Percentiles rank a stretch among this genome's conserved stretches.
Evolutionary conservation across 1,140 invertebrate genomes (phyloP).

Genomic region (Lordiphosa mommai): DNA sequence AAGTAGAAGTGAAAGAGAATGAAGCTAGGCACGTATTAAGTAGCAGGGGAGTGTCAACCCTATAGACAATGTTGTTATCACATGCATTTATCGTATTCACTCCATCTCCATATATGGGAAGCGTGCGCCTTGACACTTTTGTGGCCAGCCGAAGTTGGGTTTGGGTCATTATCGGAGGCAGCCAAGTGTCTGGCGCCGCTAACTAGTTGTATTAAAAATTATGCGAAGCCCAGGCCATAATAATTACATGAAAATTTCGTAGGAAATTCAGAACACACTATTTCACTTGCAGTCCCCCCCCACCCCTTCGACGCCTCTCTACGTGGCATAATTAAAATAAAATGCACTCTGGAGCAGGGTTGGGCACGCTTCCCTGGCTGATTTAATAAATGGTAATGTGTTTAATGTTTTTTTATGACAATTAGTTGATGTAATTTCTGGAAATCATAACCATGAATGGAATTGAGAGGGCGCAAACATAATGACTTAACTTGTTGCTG

Average conservation of each 20-base stretch:
- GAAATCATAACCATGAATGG: constrained; percentile 62
- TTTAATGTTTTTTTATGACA: constrained; percentile 65
- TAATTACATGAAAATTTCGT: constrained; percentile 69
- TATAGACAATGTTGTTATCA: constrained; percentile 32
- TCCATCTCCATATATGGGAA: constrained; percentile 10
- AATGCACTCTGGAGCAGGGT: constrained; percentile 27
- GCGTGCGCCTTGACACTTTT: constrained; percentile 26
- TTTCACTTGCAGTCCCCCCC: not conserved
- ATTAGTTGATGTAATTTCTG: constrained; percentile 72
- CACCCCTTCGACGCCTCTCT: constrained; percentile 31
- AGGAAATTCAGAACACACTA: constrained; percentile 57
- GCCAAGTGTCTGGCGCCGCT: constrained; percentile 48
- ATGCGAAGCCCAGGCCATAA: constrained; percentile 37
- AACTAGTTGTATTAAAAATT: constrained; percentile 31
- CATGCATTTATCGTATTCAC: constrained; percentile 28
- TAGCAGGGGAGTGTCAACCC: constrained; percentile 31
- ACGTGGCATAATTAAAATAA: constrained; percentile 68
- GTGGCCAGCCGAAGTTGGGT: constrained; percentile 17
- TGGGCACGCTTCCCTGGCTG: constrained; percentile 60
- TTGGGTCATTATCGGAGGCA: constrained; percentile 32
- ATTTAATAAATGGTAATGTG: constrained; percentile 70
- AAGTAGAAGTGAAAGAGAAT: constrained; percentile 24
- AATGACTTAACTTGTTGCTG: constrained; percentile 57
- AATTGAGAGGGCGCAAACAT: constrained; percentile 23
- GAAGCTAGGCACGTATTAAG: constrained; percentile 33